Base-by-base conservation (phyloP, 1,140 invertebrate species). In the Euglossa dilemma region DNA sequence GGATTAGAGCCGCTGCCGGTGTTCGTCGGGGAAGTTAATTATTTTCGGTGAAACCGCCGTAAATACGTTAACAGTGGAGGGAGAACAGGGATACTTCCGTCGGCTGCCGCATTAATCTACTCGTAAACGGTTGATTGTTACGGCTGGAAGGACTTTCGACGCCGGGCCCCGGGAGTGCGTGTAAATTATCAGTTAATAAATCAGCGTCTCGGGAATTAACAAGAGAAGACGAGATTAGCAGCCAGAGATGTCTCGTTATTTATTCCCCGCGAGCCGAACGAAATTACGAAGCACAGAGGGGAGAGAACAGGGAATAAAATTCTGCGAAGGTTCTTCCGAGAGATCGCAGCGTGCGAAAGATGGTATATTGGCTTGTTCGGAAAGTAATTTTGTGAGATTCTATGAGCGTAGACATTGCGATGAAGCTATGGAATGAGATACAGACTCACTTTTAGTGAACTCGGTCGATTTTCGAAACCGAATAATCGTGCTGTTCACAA, bases 111-210 rank as follows among this genome's bases (percentile, higher is more conserved):
- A 28, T 71, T 28, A 50, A 50, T 59, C 57, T 59, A 25, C 23
- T 9, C 16, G 52, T 12, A 28, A 57, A 20, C 23, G 73, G 25
- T 59, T 9, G 28, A 50, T 75, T 7, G n/a, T 36, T n/a, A 45
- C 6, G 36, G 61, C 23, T 8, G 47, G 43, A n/a, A 3, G 20
- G 59, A 52, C 2, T 66, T 36, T 64, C 47, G 47, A 11, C 8
- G 50, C 20, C 25, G 14, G 43, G 14, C 8, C 0, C 23, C 16
- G 14, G 47, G 43, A 23, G 74, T 23, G 45, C 47, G 50, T 1
- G 45, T 74, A 72, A 80, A 80, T 63, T 80, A 73, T 73, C 50
- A 54, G 47, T 54, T 23, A 54, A 59, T 79, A 71, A 79, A 79
- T 57, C 20, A 63, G 50, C 36, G 4, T 73, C 12, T 14, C 5